Evolutionary conservation across 2,888 invertebrate species (phyloP).

Genomic region (Trissolcus brochymenae): DNA sequence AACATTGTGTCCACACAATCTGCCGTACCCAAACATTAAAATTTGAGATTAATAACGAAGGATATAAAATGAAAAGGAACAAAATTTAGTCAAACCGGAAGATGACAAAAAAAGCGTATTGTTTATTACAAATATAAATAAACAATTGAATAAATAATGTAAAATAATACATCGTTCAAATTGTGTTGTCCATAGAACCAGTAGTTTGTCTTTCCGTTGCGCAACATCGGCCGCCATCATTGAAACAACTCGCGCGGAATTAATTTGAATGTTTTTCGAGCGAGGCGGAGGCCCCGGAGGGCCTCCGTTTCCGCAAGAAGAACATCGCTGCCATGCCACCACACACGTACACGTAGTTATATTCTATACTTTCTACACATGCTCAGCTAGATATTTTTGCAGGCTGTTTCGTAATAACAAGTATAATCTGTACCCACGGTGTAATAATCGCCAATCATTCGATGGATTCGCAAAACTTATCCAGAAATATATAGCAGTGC

Average conservation of each 20-base stretch:
- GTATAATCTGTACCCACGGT: conserved; percentile 45
- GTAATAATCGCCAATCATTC: conserved; percentile 21
- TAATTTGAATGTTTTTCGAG: conserved; percentile 75
- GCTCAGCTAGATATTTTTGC: conserved; percentile 52
- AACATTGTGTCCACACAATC: no score
- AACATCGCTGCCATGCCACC: conserved; percentile 53
- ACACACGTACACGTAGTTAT: conserved; percentile 33
- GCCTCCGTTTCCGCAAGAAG: conserved; percentile 64
- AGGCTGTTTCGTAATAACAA: conserved; percentile 53
- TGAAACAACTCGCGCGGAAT: conserved; percentile 71
- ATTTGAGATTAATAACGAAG: no score
- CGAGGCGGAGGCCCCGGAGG: conserved; percentile 66
- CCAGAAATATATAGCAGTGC: no score
- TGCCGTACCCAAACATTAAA: no score
- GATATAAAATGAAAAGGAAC: no score
- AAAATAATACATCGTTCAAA: conserved; percentile 25
- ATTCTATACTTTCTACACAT: conserved; percentile 40
- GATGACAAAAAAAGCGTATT: no score
- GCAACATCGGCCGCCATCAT: conserved; percentile 73
- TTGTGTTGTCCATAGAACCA: conserved; percentile 48
- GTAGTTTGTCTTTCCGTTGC: conserved; percentile 67
- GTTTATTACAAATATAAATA: no score
- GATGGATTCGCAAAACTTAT: conserved; percentile 27
- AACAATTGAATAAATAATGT: neutral
- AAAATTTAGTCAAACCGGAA: no score